Percentiles rank a stretch among this genome's conserved stretches.
Conservation (phyloP, 2,888 invertebrate species). For the Drosophila acutilabella region DNA sequence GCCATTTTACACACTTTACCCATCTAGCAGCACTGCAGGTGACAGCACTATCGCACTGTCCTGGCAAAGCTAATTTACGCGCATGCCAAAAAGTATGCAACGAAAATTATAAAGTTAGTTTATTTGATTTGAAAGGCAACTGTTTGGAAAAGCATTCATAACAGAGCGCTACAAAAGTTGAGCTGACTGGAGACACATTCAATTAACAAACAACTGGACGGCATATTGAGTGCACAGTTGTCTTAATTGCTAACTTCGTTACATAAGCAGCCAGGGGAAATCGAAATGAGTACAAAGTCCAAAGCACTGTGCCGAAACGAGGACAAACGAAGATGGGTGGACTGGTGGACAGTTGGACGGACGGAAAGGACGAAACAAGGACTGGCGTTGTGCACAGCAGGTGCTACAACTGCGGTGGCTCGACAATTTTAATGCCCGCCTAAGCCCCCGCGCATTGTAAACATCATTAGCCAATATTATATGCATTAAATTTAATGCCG, state of each 20-base stretch:
- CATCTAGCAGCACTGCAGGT: no score
- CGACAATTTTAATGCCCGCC: slow-evolving; percentile 82
- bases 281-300: slow-evolving; percentile 34
- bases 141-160: slow-evolving; percentile 3
- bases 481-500: slow-evolving; percentile 85
- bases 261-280: slow-evolving; percentile 42
- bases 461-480: slow-evolving; percentile 85
- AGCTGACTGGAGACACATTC: slow-evolving; percentile 31
- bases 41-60: neutral
- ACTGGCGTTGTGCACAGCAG: slow-evolving; percentile 59
- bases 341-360: neutral
- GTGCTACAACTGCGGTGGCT: slow-evolving; percentile 78
- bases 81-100: slow-evolving; percentile 20
- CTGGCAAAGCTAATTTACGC: slow-evolving; percentile 41
- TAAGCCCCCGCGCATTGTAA: slow-evolving; percentile 83
- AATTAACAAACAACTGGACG: slow-evolving; percentile 51
- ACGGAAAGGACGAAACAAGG: slow-evolving; percentile 1
- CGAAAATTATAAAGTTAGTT: slow-evolving; percentile 9
- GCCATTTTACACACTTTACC: no score
- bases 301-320: slow-evolving; percentile 8
- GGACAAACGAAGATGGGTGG: neutral
- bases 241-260: slow-evolving; percentile 58
- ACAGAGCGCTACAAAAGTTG: slow-evolving; percentile 9
- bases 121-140: slow-evolving; percentile 10
- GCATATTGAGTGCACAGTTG: slow-evolving; percentile 55